Percentiles rank a stretch among this genome's conserved stretches.
Evolutionary conservation across 2,113 vertebrate species (phyloP).

Genomic region (Opisthocomus hoazin): DNA sequence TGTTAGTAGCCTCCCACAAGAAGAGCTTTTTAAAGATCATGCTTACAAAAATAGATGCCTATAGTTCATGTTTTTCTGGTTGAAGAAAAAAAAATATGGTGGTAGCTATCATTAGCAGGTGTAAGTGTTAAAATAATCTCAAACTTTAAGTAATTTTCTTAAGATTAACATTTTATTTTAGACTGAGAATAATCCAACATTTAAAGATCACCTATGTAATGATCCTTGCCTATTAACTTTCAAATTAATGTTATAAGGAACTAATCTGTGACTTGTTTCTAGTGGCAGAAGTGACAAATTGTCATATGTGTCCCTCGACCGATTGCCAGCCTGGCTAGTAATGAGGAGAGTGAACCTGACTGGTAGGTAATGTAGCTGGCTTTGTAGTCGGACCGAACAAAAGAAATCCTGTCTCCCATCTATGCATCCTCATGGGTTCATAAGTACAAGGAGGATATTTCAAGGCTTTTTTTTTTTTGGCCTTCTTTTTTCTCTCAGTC

Average conservation of each 20-base stretch:
- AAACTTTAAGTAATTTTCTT: not conserved
- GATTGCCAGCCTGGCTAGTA: not conserved
- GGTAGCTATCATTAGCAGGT: not conserved
- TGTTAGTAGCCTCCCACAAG: not conserved
- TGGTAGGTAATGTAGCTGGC: not conserved
- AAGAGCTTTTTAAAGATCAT: not conserved
- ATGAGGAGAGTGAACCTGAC: not conserved
- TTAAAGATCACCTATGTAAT: not conserved
- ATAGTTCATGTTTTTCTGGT: not conserved
- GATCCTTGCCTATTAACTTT: not conserved
- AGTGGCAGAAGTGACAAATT: not conserved
- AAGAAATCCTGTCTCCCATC: not conserved
- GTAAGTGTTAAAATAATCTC: not conserved
- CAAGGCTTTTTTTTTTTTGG: not conserved
- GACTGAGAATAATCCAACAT: not conserved
- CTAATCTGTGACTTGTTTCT: not conserved
- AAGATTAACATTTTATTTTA: not conserved
- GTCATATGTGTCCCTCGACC: accelerated
- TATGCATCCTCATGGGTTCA: not conserved
- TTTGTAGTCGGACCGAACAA: not conserved
- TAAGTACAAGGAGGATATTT: not conserved
- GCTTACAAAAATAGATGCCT: not conserved
- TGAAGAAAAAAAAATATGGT: not conserved
- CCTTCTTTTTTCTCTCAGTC: not conserved
- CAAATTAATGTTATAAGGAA: not conserved